phyloP scores from a whole-genome alignment of 2,797 vertebrate genomes.

The Chelon labrosus region DNA sequence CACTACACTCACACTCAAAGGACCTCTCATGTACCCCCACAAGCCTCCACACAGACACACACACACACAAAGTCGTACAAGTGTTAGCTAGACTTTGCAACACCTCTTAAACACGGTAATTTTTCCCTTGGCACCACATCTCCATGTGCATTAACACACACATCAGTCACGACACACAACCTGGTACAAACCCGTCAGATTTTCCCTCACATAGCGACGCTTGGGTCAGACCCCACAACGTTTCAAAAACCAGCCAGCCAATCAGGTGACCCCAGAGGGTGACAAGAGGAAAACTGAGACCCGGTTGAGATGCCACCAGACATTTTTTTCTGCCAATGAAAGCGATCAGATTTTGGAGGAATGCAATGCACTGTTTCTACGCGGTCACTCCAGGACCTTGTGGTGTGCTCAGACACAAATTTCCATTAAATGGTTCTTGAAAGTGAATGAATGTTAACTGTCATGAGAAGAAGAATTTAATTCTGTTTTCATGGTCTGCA shows the following conservation, averaged over 20 bases:
- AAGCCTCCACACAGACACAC: slow-evolving; percentile 18
- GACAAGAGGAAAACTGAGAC: slow-evolving; percentile 54
- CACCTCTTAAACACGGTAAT: slow-evolving; percentile 77
- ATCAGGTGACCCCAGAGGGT: slow-evolving; percentile 39
- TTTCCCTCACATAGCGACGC: slow-evolving; percentile 70
- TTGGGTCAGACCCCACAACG: slow-evolving; percentile 54
- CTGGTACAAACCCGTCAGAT: slow-evolving; percentile 66
- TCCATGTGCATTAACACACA: slow-evolving; percentile 71
- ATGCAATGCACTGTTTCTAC: slow-evolving; percentile 52
- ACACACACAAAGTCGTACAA: slow-evolving; percentile 19
- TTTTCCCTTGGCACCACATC: slow-evolving; percentile 70
- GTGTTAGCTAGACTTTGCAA: slow-evolving; percentile 53
- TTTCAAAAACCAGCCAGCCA: slow-evolving; percentile 37
- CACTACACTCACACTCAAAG: slow-evolving; percentile 14
- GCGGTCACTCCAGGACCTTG: background rate
- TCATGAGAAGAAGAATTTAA: background rate
- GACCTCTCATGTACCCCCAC: slow-evolving; percentile 11
- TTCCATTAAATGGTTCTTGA: slow-evolving; percentile 40
- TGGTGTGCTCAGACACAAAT: slow-evolving; percentile 22
- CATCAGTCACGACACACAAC: slow-evolving; percentile 69
- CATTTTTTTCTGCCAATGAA: slow-evolving; percentile 72
- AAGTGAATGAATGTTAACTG: background rate
- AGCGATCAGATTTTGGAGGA: slow-evolving; percentile 73
- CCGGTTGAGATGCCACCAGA: slow-evolving; percentile 4
- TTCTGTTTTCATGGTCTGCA: background rate